phyloP scores from a whole-genome alignment of 2,888 invertebrate species.

The Galerucella calmariensis region DNA sequence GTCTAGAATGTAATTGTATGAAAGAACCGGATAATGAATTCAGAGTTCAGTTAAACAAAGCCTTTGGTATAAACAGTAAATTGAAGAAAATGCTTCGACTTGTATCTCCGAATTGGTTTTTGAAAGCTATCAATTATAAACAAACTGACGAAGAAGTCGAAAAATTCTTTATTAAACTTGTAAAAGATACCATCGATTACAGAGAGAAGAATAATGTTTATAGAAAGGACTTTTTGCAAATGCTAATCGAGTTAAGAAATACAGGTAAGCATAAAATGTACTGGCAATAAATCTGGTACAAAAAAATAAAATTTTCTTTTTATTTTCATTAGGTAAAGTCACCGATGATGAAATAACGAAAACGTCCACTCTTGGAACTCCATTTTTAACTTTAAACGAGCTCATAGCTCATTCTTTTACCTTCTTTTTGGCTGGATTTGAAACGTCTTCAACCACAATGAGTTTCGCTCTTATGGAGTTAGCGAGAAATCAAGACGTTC shows the following conservation, averaged over 20 bases:
- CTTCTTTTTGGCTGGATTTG: constrained; percentile 42
- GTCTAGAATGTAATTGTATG: constrained; percentile 33
- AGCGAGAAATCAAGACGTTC: constrained; percentile 61
- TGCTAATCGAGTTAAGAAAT: constrained; percentile 36
- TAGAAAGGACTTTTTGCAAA: constrained; percentile 35
- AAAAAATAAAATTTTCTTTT: not conserved
- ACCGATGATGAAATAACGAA: constrained; percentile 13
- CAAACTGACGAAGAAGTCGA: constrained; percentile 17
- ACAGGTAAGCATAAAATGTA: constrained; percentile 14
- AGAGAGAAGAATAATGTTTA: constrained; percentile 33
- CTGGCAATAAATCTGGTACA: too few relatives aligned
- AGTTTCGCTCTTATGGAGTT: constrained; percentile 57
- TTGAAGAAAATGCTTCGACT: constrained; percentile 6
- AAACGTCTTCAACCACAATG: constrained; percentile 42
- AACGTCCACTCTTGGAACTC: not conserved
- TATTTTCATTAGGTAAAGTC: constrained; percentile 5
- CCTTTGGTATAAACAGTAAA: constrained; percentile 9
- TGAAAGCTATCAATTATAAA: constrained; percentile 25
- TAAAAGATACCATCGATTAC: constrained; percentile 25
- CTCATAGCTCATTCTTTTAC: constrained; percentile 44
- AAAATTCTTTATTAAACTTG: constrained; percentile 27
- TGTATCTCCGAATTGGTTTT: constrained; percentile 16
- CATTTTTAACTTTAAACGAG: constrained; percentile 56
- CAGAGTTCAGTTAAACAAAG: constrained; percentile 20
- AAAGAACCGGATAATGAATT: constrained; percentile 30